Base-by-base conservation (phyloP, 1,140 invertebrate genomes). In the Halotydeus destructor region DNA sequence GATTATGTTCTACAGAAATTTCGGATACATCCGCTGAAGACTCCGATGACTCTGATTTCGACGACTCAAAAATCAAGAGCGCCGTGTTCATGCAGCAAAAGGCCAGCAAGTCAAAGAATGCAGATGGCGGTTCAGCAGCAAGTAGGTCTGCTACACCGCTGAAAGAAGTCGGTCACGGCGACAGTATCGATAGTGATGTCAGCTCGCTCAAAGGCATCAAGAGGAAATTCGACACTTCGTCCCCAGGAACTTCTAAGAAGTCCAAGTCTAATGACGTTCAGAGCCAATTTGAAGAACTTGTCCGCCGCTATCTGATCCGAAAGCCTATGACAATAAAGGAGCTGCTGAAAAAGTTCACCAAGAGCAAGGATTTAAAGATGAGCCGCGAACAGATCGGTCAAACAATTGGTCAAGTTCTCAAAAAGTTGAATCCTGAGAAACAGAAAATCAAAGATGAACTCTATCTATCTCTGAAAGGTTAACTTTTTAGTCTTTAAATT, bases 241-340 rank as follows among this genome's bases (percentile, higher is more conserved):
- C 12, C 12, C 18, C 34, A 11, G 23, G 14, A 9, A 6, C 19
- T 14, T 23, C 6, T 19, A 41, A 46, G 21, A 41, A 31, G 28
- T 19, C 35, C 0, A 42, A 16, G 23, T 14, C 19, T 25, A 39
- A 14, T n/a, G 38, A 39, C 23, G 75, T 80, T 53, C 83, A 80
- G 51, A 83, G 83, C 18, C 83, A 91, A 14, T 84, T 80, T 2
- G 88, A 96, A 60, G 88, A 94, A 51, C 77, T 83, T 1, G 84
- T 97, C 4, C 66, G 84, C 16, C 68, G 86, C 14, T 97, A 96
- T 59, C 63, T 97, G 14, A 78, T 80, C 53, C 69, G 89, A 1
- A 94, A 94, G 56, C 88, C 88, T 2, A 89, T 94, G 76, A 94
- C 88, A 1, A 80, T 86, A 0, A 91, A 82, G 1, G 86, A 94